Base-by-base conservation (phyloP, 2,797 vertebrate species). In the Squalus acanthias region DNA sequence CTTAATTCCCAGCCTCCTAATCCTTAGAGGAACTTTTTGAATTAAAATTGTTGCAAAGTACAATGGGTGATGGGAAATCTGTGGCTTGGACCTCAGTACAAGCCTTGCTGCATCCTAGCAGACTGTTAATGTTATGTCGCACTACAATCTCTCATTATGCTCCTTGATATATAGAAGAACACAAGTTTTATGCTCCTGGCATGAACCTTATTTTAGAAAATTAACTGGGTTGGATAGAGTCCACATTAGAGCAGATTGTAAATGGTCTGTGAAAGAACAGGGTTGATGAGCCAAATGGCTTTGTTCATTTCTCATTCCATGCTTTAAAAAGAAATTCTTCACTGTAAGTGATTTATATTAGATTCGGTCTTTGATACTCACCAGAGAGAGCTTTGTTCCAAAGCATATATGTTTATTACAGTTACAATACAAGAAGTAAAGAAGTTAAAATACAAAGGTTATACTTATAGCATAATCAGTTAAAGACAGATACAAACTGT, bases 261-360 rank as follows among this genome's bases (percentile, higher is more conserved):
- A 57, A 46, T 91, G 17, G 88, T 33, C 88, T 57, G 50, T 60
- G 88, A 91, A 60, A 91, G 53, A 91, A 63, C 20, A 65, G 29
- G 33, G 1, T 13, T 67, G 13, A 93, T 93, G n/a, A 67, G 60
- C 33, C 60, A 29, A 89, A 89, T 57, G 33, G 53, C 24, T 63
- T 93, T 93, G 91, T 26, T 93, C 57, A 63, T 93, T 65, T 63
- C 60, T 93, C 91, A 93, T n/a, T 26, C 88, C 24, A 91, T 26
- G 12, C 3, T 91, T 74, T 91, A 24, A 50, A 50, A 7, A 17
- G 26, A 76, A n/a, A 57, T 57, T 60, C 87, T 89, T 9, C 26
- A 89, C 88, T 57, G 53, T 57, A 57, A 57, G 53, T 57, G 53
- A 57, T 57, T 57, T 57, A 57, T 57, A 57, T 70, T 57, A 57